Base-by-base conservation (phyloP, 2,888 invertebrate genomes). In the Caenorhabditis sp. region DNA sequence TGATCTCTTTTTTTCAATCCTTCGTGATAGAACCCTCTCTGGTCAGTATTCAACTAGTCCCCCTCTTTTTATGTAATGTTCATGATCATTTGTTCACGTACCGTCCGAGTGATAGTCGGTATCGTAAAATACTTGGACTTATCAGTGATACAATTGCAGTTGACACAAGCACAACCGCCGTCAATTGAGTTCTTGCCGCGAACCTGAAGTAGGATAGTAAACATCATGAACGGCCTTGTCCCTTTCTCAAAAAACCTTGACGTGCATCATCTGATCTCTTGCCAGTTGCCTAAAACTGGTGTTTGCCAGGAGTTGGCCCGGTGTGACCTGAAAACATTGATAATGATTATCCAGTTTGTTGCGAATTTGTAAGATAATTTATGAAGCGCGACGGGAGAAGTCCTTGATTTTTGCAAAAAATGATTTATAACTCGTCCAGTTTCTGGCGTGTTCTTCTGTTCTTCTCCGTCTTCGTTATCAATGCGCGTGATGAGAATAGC, bases 61-160 rank as follows among this genome's bases (percentile, higher is more conserved):
- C n/a, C 35, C 13, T 30, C 30, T 30, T 30, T 30, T 30, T 30
- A 30, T 30, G 9, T 35, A 9, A 9, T 3, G 39, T 17, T 63
- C 32, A 20, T 53, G 53, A 45, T 55, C n/a, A n/a, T 2, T 46
- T 46, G 5, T 46, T 9, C 24, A 22, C 52, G 7, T 27, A 56
- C 56, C 56, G 2, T 22, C 17, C 41, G 50, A 7, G 8, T 22
- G 7, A 26, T 7, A 7, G 30, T 43, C 27, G 58, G 59, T 27
- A 74, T 74, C 17, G 41, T 8, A 27, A 74, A 59, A 7, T 11
- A 66, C 48, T 61, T 66, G 8, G 56, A 58, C 27, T 62, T 63
- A 45, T 70, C 58, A 24, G 52, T 58, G 2, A 63, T 63, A 32
- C 75, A 75, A 50, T 70, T 56, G 41, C 75, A 75, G 32, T 58